A percentile compares a stretch with the other conserved stretches of the same genome.
Conservation (phyloP, 2,113 vertebrate genomes). For the Lophotis ruficrista region DNA sequence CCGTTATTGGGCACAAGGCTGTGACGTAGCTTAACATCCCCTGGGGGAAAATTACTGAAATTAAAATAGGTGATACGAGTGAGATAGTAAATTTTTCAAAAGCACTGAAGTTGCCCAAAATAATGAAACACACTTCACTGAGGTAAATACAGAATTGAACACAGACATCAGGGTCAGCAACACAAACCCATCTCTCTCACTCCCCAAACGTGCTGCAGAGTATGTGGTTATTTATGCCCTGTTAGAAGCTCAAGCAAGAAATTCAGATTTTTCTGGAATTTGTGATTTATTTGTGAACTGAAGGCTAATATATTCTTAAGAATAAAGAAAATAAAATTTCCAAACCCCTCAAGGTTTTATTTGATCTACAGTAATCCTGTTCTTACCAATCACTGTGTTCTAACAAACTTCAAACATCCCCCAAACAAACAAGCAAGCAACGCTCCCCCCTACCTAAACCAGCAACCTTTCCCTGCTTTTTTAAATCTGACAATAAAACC, state of each 20-base stretch:
- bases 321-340: not conserved
- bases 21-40: not conserved
- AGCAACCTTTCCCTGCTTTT: not conserved
- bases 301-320: constrained; percentile 11
- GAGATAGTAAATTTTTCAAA: constrained; percentile 2
- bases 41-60: not conserved
- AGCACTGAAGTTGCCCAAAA: not conserved
- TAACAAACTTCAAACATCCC: not conserved
- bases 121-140: not conserved
- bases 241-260: not conserved
- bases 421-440: not conserved
- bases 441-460: not conserved
- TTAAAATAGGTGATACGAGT: not conserved
- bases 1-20: not conserved
- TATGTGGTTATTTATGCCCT: not conserved
- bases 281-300: constrained; percentile 8
- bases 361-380: not conserved
- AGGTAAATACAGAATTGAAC: not conserved
- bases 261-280: constrained; percentile 18
- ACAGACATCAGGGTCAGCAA: not conserved
- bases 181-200: not conserved
- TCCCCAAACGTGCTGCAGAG: not conserved
- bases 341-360: not conserved
- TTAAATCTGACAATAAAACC: not conserved
- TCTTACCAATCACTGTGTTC: not conserved